Evolutionary conservation across 1,140 invertebrate species (phyloP), one percentile per base, ranked within the genome.

Genomic region (Atopsyche davidsoni): DNA sequence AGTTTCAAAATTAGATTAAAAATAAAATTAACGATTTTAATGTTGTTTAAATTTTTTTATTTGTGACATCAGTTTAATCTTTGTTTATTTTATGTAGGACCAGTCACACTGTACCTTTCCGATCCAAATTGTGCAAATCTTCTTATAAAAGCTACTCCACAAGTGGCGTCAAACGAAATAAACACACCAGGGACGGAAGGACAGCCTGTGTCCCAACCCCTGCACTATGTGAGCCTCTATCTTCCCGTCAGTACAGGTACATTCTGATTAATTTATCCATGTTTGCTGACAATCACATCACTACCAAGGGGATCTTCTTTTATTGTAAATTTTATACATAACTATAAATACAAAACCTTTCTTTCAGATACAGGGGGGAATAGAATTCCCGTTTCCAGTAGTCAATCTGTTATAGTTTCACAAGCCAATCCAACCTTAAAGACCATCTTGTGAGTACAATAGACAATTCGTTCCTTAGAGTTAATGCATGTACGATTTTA

Each of bases 221-320:
- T 69, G 25, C 68, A 71, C 17, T 70, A 67, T 56, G 65, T 72
- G 2, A 54, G 65, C 34, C 57, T 73, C 0, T 70, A 70, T 51
- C 63, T 72, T 50, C 68, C 70, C 4, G 60, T 63, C 4, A 62
- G 41, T 45, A 44, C 65, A 19, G 68, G 69, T 73, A 44, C 50
- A 56, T 28, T 19, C 22, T 22, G 21, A 14, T 18, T 42, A 24
- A 24, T 18, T 14, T 42, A 42, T 10, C 9, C 35, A 7, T 38
- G 4, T 38, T 38, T 38, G 35, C 4, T 9, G 35, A 7, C 9
- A 14, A 38, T 7, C 9, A 38, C 14, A 9, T 38, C 35, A 14
- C n/a, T 38, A n/a, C 16, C 16, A 7, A 17, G 6, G 14, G 6
- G 7, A n/a, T n/a, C n/a, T n/a, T n/a, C n/a, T n/a, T n/a, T n/a